Evolutionary conservation across 2,888 invertebrate genomes (phyloP), one percentile per base, ranked within the genome.

Genomic region (Ormia ochracea): DNA sequence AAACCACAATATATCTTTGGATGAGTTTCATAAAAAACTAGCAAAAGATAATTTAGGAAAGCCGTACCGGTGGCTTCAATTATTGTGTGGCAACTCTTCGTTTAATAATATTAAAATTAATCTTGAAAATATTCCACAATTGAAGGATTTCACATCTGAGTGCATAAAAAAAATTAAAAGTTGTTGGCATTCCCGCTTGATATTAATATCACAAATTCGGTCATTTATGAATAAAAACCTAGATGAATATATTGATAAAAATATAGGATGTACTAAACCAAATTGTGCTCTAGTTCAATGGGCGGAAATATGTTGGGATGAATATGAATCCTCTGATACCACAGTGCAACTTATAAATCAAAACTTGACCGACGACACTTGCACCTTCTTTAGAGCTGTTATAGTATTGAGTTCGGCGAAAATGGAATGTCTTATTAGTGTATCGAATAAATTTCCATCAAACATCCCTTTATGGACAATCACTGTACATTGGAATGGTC

Each of bases 31-130:
- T 77, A 85, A 90, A 45, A 85, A 89, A 4, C 85, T 93, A n/a
- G 88, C 90, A 3, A 85, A 89, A 14, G 86, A 87, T 31, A 92
- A 94, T 83, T 90, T 94, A 61, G 98, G 98, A 0, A 93, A 93
- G 83, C 96, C 97, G 0, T 98, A 96, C 86, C 91, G 93, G 81
- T 98, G 98, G 98, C 95, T 96, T 0, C 98, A 98, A 89, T 92
- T 93, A 88, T 92, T 98, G 90, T 96, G 96, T 85, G 97, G 98
- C 0, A 90, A 98, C 78, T 94, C 96, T 85, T 96, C 96, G 84
- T 91, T 93, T 85, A 90, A 92, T 28, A 70, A 78, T 17, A 66
- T 81, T 0, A 81, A 82, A 43, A 43, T 21, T 38, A 54, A 70
- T 59, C 68, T 68, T 14, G 63, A 66, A 23, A 66, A 80, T 12